Evolutionary conservation across 2,797 vertebrate genomes (phyloP).

Genomic region (Ciconia nigra): DNA sequence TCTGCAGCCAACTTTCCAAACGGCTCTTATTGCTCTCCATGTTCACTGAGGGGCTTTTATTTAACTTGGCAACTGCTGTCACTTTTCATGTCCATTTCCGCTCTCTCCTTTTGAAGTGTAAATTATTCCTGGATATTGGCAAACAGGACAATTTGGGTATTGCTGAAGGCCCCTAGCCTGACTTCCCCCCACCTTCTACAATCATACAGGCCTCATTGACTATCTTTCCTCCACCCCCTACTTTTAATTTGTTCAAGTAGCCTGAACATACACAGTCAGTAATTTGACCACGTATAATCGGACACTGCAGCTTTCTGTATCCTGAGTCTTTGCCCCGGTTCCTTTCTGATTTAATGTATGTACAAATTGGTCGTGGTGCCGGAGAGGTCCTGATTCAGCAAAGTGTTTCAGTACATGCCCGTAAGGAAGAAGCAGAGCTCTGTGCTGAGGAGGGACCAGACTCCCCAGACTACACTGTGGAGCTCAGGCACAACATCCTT

Average conservation of each 20-base stretch:
- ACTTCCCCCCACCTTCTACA: slow-evolving; percentile 33
- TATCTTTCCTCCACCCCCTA: background rate
- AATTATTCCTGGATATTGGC: slow-evolving; percentile 65
- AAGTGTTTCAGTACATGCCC: background rate
- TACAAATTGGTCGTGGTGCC: background rate
- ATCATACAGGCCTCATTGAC: slow-evolving; percentile 48
- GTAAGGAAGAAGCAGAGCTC: background rate
- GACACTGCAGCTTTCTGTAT: background rate
- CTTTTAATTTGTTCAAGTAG: slow-evolving; percentile 46
- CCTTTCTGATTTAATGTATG: background rate
- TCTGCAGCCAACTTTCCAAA: slow-evolving; percentile 67
- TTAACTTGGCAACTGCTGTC: slow-evolving; percentile 70
- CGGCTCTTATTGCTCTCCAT: slow-evolving; percentile 60
- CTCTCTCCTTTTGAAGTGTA: slow-evolving; percentile 68
- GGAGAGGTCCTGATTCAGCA: background rate
- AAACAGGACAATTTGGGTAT: slow-evolving; percentile 65
- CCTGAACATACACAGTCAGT: slow-evolving; percentile 5
- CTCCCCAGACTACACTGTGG: background rate
- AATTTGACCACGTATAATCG: background rate
- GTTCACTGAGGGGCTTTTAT: slow-evolving; percentile 72
- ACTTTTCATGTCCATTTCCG: slow-evolving; percentile 69
- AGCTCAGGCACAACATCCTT: background rate
- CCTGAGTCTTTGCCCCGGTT: background rate
- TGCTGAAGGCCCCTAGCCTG: slow-evolving; percentile 34
- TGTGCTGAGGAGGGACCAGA: background rate